Base-by-base conservation (phyloP, 2,113 vertebrate genomes). In the Syngnathus scovelli region DNA sequence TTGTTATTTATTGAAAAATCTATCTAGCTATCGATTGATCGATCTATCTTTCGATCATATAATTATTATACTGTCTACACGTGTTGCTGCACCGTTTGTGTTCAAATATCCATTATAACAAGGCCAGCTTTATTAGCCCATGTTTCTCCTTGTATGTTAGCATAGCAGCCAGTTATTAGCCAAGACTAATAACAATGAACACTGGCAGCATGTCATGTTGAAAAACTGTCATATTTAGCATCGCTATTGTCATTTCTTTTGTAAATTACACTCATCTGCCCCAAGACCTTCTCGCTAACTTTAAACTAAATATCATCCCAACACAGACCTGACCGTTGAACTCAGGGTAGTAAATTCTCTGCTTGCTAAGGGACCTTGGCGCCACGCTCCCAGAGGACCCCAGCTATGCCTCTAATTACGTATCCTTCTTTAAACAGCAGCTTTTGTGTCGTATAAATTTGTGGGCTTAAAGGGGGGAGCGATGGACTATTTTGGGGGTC, bases 291-390 rank as follows among this genome's bases (percentile, higher is more conserved):
- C 60, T 27, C 78, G 73, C 21, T 62, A 76, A 74, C 61, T 74
- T 84, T 77, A 75, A 73, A 19, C 76, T 77, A 64, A 67, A 72
- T 37, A 52, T 78, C 69, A 81, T 80, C 84, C 48, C 77, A 58
- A 66, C 6, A 46, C 63, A 56, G 77, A 78, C 83, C 76, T 83
- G 81, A 78, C 71, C 82, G 79, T 52, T 84, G 75, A 85, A 78
- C 77, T 16, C 0, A 12, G 10, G 54, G 72, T 21, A 48, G 81
- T 87, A 87, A 86, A 84, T 79, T 64, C 73, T 41, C 55, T 5
- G 21, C 75, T 70, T 0, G 79, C 79, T 71, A 74, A 76, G 83
- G 87, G 86, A 78, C 74, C 72, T 61, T 64, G 71, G 75, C 83
- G 79, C 82, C 80, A 74, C 2, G 61, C 69, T 74, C 85, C 78